Evolutionary conservation across 2,113 vertebrate species (phyloP), one percentile per base, ranked within the genome.

Genomic region (Lepus americanus): DNA sequence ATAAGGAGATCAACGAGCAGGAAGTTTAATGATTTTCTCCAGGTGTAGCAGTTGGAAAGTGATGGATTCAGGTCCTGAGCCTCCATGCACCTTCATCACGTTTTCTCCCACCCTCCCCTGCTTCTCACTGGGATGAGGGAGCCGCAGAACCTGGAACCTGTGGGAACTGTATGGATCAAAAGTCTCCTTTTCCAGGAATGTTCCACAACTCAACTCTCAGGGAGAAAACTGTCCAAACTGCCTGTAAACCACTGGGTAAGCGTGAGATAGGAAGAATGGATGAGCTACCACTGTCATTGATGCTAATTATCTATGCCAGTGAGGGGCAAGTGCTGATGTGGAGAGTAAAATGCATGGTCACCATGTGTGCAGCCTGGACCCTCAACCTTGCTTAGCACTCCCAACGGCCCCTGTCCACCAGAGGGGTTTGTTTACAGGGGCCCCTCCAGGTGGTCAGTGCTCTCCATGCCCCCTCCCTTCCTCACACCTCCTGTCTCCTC

Each of bases 181-280:
- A 27, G 51, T 33, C 88, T 83, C 9, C 44, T 88, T 96, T 94
- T 93, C 66, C 22, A 91, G 77, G 91, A 94, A 77, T 84, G 89
- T 88, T 90, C 64, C 83, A 91, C 89, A 79, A 81, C 70, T 33
- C 89, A 39, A 44, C 59, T 96, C 23, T 84, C 76, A 49, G 82
- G 33, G 61, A 92, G 73, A 66, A 44, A 80, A 66, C 55, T 77
- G 53, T 76, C 76, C 72, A 91, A 90, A 80, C 53, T 14, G 66
- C 66, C 89, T 29, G 6, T 73, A 89, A 95, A 27, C 44, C 9
- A 72, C 49, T 96, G 69, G 80, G 82, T 80, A 91, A 95, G 93
- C 55, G 92, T 0, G 14, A 94, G 92, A 67, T 70, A 92, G 93
- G 91, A 86, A 94, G 77, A 95, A 95, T 72, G 93, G 81, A 81